Percentiles rank a stretch among this genome's conserved stretches.
Conservation (phyloP, 2,797 vertebrate species). For the Lacerta agilis region DNA sequence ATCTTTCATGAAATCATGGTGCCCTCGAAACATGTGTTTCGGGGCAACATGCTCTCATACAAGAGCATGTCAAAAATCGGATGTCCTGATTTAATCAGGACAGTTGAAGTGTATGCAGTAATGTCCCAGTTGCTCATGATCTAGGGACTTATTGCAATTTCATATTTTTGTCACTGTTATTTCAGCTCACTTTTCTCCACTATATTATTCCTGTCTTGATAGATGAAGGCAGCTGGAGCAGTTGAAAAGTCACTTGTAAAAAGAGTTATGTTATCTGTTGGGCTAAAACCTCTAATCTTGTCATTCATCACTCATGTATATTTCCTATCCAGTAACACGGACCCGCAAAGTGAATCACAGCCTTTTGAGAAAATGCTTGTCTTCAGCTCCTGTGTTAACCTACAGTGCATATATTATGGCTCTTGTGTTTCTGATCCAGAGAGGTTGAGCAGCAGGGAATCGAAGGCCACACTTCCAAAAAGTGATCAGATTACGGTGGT, state of each 20-base stretch:
- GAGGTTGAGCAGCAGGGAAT: background rate
- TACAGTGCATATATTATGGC: constrained; percentile 9
- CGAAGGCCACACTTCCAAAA: background rate
- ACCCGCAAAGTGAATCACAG: constrained; percentile 14
- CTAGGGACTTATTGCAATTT: background rate
- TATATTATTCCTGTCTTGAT: background rate
- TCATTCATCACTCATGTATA: background rate
- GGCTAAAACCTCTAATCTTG: constrained; percentile 28
- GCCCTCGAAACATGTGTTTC: too few relatives aligned
- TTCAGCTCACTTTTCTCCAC: constrained; percentile 5
- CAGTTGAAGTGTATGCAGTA: too few relatives aligned
- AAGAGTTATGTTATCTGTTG: constrained; percentile 36
- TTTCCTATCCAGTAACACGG: background rate
- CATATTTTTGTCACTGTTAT: constrained; percentile 26
- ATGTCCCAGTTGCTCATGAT: background rate
- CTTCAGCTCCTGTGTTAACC: constrained; percentile 17
- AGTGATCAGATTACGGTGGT: background rate
- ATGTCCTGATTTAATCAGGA: too few relatives aligned
- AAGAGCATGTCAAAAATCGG: too few relatives aligned
- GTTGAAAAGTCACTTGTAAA: constrained; percentile 25
- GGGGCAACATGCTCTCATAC: too few relatives aligned
- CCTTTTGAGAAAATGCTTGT: background rate
- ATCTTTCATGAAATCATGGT: too few relatives aligned
- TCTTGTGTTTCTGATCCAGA: constrained; percentile 25
- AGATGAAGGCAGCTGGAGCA: constrained; percentile 14